Percentiles rank a stretch among this genome's conserved stretches.
These are phyloP conservation scores for Poecilia picta DNA, from an alignment of 2,797 vertebrate genomes.

Conservation along the genomic window DNA sequence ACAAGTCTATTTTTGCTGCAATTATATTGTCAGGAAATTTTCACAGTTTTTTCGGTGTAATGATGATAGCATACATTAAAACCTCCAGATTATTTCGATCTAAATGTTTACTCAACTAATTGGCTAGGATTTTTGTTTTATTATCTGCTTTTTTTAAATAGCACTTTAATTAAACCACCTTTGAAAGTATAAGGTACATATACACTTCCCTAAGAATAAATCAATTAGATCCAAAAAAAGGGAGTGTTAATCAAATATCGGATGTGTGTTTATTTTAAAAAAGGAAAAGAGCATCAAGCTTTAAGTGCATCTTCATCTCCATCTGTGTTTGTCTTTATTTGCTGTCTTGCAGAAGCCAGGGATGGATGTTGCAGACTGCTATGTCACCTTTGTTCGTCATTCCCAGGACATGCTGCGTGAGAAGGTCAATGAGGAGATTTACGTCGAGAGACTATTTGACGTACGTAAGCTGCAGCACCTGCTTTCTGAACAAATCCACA, in stretches of 20 bases:
- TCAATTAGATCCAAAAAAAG: background rate
- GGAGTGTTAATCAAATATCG: background rate
- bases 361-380: constrained; percentile 98
- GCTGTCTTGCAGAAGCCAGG: constrained; percentile 90
- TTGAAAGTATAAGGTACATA: background rate
- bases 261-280: background rate
- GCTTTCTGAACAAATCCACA: background rate
- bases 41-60: background rate
- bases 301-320: background rate
- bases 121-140: background rate
- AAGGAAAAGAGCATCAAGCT: background rate
- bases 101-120: background rate
- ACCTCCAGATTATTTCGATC: background rate
- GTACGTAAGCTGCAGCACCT: constrained; percentile 83
- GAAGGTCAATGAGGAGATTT: constrained; percentile 99
- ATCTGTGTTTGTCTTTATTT: background rate
- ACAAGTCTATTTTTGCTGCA: background rate
- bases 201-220: background rate
- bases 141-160: background rate
- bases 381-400: constrained; percentile 98
- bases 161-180: background rate
- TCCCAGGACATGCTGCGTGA: constrained; percentile 99
- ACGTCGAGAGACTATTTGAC: constrained; percentile 99
- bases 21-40: background rate
- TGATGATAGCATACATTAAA: background rate